Conservation (phyloP, 1,140 invertebrate genomes). For the Lepidurus arcticus region DNA sequence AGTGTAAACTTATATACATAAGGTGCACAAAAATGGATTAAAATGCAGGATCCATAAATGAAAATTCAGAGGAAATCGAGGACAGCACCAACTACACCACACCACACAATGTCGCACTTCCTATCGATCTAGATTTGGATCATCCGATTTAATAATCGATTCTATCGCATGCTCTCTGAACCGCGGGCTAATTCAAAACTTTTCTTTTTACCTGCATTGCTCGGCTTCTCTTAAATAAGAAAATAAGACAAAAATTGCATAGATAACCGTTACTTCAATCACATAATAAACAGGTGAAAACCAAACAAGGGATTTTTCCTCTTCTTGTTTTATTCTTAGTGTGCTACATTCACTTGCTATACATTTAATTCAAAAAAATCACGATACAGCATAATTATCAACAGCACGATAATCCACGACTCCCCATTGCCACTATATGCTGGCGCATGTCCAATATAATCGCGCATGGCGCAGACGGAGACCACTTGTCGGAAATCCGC, state of each 20-base stretch:
- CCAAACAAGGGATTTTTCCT: too few species aligned
- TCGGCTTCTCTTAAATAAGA: too few species aligned
- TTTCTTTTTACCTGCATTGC: too few species aligned
- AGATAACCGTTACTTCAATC: too few species aligned
- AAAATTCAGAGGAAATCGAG: background rate
- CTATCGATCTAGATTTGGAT: background rate
- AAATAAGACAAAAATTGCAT: too few species aligned
- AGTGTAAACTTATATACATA: background rate
- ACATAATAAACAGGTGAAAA: too few species aligned
- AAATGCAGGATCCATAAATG: background rate
- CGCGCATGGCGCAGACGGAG: background rate
- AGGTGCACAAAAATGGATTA: background rate
- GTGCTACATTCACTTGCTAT: too few species aligned
- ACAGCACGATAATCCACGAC: background rate
- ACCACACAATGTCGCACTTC: background rate
- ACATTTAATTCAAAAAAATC: too few species aligned
- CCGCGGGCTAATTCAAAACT: too few species aligned
- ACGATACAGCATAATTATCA: too few species aligned
- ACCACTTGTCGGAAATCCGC: slow-evolving; percentile 20
- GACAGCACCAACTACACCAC: slow-evolving; percentile 17
- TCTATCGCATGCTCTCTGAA: too few species aligned
- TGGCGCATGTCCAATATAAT: background rate
- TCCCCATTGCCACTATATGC: background rate
- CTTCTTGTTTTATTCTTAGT: too few species aligned
- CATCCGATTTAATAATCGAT: background rate